Evolutionary conservation across 2,888 invertebrate species (phyloP).

Genomic region (Eucera pruinosa): DNA sequence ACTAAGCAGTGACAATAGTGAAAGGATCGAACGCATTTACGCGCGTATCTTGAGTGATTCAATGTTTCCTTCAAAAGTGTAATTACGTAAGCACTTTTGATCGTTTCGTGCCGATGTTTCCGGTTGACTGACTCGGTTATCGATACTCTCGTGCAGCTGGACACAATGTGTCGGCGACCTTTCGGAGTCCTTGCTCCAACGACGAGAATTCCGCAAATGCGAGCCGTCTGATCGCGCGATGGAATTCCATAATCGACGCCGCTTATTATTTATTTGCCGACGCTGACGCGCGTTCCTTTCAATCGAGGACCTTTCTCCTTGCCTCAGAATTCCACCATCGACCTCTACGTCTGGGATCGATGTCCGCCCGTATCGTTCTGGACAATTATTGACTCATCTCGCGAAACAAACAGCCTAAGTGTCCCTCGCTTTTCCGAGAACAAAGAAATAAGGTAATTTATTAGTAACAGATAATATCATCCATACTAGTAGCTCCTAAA

Average conservation of each 20-base stretch:
- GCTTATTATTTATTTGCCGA: constrained; percentile 46
- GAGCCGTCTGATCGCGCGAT: constrained; percentile 8
- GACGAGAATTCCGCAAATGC: constrained; percentile 45
- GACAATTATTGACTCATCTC: no score
- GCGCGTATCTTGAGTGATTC: no score
- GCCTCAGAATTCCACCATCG: constrained; percentile 24
- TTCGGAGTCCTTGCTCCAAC: constrained; percentile 51
- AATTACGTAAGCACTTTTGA: no score
- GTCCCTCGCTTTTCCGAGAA: no score
- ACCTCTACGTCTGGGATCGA: constrained; percentile 23
- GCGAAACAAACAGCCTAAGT: no score
- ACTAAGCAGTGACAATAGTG: no score
- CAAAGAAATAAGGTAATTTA: no score
- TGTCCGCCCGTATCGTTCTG: constrained; percentile 17
- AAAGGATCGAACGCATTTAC: no score
- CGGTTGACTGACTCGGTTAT: constrained; percentile 47
- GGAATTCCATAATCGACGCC: constrained; percentile 51
- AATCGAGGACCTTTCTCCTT: constrained; percentile 47
- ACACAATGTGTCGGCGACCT: constrained; percentile 57
- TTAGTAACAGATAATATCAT: no score
- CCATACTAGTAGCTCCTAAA: no score
- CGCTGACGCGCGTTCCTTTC: constrained; percentile 38
- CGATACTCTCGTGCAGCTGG: constrained; percentile 45
- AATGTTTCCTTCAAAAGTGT: no score
- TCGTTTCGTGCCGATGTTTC: no score